Percentiles rank a stretch among this genome's conserved stretches.
phyloP scores from a whole-genome alignment of 2,113 vertebrate species.

The Petaurus breviceps region DNA sequence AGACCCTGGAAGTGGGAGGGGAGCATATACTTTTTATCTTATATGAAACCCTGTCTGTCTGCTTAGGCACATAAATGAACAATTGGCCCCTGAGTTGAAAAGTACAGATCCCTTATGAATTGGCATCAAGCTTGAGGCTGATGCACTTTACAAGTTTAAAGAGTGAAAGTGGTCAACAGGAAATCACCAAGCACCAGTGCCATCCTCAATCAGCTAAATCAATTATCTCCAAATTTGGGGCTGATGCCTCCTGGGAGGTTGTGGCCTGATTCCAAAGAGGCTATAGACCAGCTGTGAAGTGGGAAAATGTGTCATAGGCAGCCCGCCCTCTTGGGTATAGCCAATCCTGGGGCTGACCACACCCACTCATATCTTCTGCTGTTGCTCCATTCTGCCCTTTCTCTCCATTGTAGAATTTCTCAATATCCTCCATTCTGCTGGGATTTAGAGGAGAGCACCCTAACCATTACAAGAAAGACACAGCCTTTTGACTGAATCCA shows the following conservation, averaged over 20 bases:
- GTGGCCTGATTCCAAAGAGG: neutral
- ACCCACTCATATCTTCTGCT: neutral
- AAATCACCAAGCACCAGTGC: neutral
- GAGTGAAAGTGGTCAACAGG: neutral
- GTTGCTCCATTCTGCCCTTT: neutral
- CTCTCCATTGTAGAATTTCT: neutral
- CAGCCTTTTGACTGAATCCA: no score
- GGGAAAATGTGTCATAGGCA: neutral
- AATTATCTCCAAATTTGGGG: neutral
- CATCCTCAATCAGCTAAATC: neutral
- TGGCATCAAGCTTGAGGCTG: neutral
- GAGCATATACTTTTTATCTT: neutral
- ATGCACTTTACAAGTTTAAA: neutral
- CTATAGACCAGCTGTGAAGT: neutral
- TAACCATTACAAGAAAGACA: neutral
- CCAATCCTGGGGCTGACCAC: neutral
- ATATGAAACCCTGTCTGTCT: neutral
- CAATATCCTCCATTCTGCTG: neutral
- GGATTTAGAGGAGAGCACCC: neutral
- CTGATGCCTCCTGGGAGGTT: neutral
- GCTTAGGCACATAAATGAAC: neutral
- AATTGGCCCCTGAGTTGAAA: neutral
- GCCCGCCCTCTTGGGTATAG: neutral
- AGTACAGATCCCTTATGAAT: neutral
- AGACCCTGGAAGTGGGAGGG: neutral